A percentile compares a stretch with the other conserved stretches of the same genome.
Conservation (phyloP, 2,888 invertebrate genomes). For the Callosobruchus maculatus region DNA sequence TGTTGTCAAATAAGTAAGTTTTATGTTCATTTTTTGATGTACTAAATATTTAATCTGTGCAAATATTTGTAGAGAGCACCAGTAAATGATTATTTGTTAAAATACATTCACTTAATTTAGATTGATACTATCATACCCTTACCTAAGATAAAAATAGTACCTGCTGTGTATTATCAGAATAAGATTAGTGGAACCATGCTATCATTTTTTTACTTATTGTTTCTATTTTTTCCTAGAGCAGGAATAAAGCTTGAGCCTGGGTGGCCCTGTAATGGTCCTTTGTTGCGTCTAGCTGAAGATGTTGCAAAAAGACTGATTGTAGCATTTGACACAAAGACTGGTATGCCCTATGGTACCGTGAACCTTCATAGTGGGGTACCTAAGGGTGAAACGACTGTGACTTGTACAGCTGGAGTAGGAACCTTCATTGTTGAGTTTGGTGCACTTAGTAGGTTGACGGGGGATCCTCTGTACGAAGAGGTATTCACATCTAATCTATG, state of each 20-base stretch:
- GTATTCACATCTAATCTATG: constrained; percentile 44
- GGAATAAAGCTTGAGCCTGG: constrained; percentile 81
- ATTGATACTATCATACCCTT: too few species aligned
- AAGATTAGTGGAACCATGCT: too few species aligned
- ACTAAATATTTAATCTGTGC: too few species aligned
- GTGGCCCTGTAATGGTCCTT: constrained; percentile 97
- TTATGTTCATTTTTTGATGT: not conserved
- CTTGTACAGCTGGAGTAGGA: constrained; percentile 97
- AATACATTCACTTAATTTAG: too few species aligned
- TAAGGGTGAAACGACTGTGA: constrained; percentile 89
- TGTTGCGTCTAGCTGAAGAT: constrained; percentile 89
- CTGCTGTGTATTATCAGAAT: too few species aligned
- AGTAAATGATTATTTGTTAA: too few species aligned
- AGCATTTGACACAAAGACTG: constrained; percentile 85
- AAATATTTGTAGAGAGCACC: too few species aligned
- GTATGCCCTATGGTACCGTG: constrained; percentile 98
- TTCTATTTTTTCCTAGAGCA: constrained; percentile 60
- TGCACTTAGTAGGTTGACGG: constrained; percentile 86
- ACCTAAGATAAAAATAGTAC: too few species aligned
- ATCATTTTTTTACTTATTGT: too few species aligned
- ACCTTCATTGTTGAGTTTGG: constrained; percentile 97
- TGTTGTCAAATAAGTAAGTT: constrained; percentile 73
- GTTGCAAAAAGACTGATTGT: constrained; percentile 88
- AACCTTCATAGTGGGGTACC: constrained; percentile 91
- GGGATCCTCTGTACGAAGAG: constrained; percentile 92